These are phyloP conservation scores for Congeria kusceri DNA, from an alignment of 2,888 invertebrate genomes.

Conservation along the genomic window DNA sequence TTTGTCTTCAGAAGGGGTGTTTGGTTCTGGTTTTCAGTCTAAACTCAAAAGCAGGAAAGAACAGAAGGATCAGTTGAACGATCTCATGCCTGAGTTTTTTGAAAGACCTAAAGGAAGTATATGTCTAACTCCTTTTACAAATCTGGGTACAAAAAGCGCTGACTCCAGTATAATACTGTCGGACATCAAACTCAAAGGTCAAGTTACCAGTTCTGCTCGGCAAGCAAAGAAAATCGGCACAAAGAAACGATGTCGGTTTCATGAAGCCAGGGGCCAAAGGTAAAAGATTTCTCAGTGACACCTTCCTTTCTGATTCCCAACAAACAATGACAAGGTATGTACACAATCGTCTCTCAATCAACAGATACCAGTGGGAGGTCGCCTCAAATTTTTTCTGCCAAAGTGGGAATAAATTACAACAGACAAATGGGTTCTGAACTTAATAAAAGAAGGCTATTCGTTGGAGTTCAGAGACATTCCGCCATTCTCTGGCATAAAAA, in stretches of 20 bases:
- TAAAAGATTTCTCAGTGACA: background rate
- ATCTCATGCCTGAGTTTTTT: conserved; percentile 38
- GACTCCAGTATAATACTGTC: too few species aligned
- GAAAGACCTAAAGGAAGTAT: background rate
- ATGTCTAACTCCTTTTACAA: too few species aligned
- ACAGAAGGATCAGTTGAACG: conserved; percentile 39
- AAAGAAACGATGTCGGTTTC: background rate
- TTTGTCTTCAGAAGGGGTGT: conserved; percentile 43
- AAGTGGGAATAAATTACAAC: conserved; percentile 47
- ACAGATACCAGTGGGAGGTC: conserved; percentile 54
- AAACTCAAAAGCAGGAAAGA: conserved; percentile 55
- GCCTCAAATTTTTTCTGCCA: conserved; percentile 38
- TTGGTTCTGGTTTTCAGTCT: conserved; percentile 37
- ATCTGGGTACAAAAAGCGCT: too few species aligned
- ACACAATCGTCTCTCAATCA: background rate
- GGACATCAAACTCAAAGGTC: too few species aligned
- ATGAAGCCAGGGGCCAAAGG: background rate
- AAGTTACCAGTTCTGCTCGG: too few species aligned
- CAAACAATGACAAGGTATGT: conserved; percentile 12
- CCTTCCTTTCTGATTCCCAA: conserved; percentile 18
- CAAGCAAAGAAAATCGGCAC: background rate
- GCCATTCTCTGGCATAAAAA: conserved; percentile 27
- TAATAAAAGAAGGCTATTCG: conserved; percentile 46
- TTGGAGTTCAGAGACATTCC: conserved; percentile 42
- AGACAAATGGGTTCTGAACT: conserved; percentile 47